Percentiles rank a stretch among this genome's conserved stretches.
phyloP scores from a whole-genome alignment of 2,888 invertebrate species.

The Tipula unca region DNA sequence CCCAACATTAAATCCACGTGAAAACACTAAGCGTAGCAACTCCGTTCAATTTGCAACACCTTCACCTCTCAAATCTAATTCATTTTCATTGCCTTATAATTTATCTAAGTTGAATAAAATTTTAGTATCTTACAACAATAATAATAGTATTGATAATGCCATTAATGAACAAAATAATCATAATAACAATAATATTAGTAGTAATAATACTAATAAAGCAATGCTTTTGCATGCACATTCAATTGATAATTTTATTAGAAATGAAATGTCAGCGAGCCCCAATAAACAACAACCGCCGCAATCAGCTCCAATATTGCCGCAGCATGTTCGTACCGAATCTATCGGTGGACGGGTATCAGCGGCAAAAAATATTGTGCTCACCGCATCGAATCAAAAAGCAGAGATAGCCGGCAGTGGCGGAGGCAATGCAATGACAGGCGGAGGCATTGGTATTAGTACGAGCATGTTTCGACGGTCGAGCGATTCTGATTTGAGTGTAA shows the following conservation, averaged over 20 bases:
- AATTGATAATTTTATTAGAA: conserved; percentile 30
- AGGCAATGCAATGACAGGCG: conserved; percentile 27
- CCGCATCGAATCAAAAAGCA: conserved; percentile 20
- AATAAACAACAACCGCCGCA: conserved; percentile 27
- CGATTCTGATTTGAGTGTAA: conserved; percentile 87
- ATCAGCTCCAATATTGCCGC: conserved; percentile 38
- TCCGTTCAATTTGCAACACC: background rate
- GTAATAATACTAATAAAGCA: conserved; percentile 36
- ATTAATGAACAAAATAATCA: conserved; percentile 27
- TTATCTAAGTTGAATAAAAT: conserved; percentile 10
- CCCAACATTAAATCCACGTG: background rate
- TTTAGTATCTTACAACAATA: background rate
- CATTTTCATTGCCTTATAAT: conserved; percentile 15
- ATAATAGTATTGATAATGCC: conserved; percentile 23
- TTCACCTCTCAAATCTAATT: background rate
- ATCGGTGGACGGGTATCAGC: conserved; percentile 49
- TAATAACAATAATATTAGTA: conserved; percentile 25
- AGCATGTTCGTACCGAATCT: conserved; percentile 48
- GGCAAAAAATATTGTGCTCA: conserved; percentile 35
- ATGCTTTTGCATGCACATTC: conserved; percentile 42
- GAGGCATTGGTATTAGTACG: conserved; percentile 40
- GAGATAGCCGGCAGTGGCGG: conserved; percentile 29
- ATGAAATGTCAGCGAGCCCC: conserved; percentile 29
- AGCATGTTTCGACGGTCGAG: conserved; percentile 72
- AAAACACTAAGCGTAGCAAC: background rate